Percentiles rank a stretch among this genome's conserved stretches.
Evolutionary conservation across 2,888 invertebrate species (phyloP).

Genomic region (Tubulanus polymorphus): DNA sequence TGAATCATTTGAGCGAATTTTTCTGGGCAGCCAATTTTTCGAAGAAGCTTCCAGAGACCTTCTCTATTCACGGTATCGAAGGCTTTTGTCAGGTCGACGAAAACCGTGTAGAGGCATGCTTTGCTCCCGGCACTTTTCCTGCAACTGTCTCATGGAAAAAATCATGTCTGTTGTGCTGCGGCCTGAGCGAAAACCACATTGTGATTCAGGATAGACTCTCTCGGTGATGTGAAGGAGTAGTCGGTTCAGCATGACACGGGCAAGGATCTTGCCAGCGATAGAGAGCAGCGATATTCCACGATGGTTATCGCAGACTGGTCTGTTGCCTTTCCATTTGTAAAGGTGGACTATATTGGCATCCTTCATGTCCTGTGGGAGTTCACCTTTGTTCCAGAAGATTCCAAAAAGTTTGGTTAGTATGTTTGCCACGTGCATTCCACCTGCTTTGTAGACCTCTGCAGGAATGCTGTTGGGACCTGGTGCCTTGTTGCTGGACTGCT

Average conservation of each 20-base stretch:
- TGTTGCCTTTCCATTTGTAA: conserved; percentile 10
- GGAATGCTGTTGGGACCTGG: conserved; percentile 15
- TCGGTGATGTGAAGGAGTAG: neutral
- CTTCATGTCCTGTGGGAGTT: conserved; percentile 19
- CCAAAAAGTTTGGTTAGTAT: conserved; percentile 3
- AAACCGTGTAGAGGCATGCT: conserved; percentile 10
- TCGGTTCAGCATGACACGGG: conserved; percentile 15
- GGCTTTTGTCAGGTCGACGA: conserved; percentile 19
- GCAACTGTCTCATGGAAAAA: conserved; percentile 9
- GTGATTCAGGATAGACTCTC: conserved; percentile 2
- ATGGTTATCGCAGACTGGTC: conserved; percentile 12
- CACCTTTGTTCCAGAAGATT: conserved; percentile 4
- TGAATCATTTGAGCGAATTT: conserved; percentile 8
- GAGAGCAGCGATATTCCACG: conserved; percentile 14
- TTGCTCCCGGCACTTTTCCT: conserved; percentile 17
- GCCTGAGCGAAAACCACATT: neutral
- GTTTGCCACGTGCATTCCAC: neutral
- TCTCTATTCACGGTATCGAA: conserved; percentile 16
- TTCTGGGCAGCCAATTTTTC: conserved; percentile 12
- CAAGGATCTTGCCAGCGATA: conserved; percentile 15
- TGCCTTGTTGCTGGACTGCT: conserved; percentile 1
- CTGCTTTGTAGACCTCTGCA: conserved; percentile 15
- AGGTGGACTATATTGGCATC: conserved; percentile 17
- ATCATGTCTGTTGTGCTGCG: neutral
- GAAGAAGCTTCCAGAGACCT: conserved; percentile 14